These are phyloP conservation scores for Palythoa grandiflora DNA, from an alignment of 92 coral and sea anemone genomes.

Conservation along the genomic window DNA sequence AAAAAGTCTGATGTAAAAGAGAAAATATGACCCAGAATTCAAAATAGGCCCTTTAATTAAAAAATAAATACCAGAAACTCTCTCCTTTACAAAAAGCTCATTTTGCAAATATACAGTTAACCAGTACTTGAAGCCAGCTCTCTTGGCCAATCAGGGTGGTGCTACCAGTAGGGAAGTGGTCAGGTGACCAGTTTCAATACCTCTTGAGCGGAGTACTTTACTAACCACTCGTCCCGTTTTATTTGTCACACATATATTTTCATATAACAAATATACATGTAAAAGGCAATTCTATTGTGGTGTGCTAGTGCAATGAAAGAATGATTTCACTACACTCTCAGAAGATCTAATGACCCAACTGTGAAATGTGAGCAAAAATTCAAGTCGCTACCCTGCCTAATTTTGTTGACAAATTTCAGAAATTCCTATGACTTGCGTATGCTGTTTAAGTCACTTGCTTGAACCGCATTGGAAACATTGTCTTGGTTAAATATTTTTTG, in stretches of 20 bases:
- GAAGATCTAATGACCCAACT: slow-evolving; percentile 1
- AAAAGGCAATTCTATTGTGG: slow-evolving; percentile 1
- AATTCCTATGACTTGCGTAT: not conserved
- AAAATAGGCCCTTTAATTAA: not conserved
- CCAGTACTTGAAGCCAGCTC: not conserved
- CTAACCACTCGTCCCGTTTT: not conserved
- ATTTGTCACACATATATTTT: slow-evolving; percentile 4
- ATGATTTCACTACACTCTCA: slow-evolving; percentile 7
- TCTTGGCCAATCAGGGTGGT: slow-evolving; percentile 5
- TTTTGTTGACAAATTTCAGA: slow-evolving; percentile 6
- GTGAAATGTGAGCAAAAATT: slow-evolving; percentile 1
- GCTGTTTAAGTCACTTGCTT: slow-evolving; percentile 5
- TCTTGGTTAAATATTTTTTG: slow-evolving; percentile 2
- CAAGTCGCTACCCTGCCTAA: slow-evolving; percentile 8
- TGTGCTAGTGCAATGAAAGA: slow-evolving; percentile 1
- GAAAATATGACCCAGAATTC: not conserved
- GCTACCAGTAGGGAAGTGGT: slow-evolving; percentile 1
- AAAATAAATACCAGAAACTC: not conserved
- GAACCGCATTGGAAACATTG: slow-evolving; percentile 7
- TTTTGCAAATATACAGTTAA: not conserved
- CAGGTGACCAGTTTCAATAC: slow-evolving; percentile 6
- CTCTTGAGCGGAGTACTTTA: slow-evolving; percentile 3
- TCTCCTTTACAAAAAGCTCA: not conserved
- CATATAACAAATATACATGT: not conserved
- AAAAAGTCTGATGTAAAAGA: not conserved